A percentile compares a stretch with the other conserved stretches of the same genome.
phyloP scores from a whole-genome alignment of 1,140 invertebrate species.

The Drosophila sp. region DNA sequence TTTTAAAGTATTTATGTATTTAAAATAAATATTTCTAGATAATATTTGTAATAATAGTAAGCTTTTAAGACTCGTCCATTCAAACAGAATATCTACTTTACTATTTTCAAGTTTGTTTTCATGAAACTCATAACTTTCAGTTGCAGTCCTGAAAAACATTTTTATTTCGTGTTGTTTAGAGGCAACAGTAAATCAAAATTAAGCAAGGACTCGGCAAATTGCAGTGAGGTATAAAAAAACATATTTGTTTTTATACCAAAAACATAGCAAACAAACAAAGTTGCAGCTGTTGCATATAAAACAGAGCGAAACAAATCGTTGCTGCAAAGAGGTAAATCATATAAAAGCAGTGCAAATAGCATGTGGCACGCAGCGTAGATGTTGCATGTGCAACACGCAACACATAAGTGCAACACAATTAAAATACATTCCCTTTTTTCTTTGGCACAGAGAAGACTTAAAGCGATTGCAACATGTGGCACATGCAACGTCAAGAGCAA shows the following conservation, averaged over 20 bases:
- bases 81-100: too few relatives aligned
- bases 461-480: not conserved
- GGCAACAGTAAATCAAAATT: slow-evolving; percentile 20
- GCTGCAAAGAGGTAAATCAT: not conserved
- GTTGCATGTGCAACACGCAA: slow-evolving; percentile 7
- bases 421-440: too few relatives aligned
- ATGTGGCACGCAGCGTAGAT: slow-evolving; percentile 1
- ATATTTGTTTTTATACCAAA: slow-evolving; percentile 23
- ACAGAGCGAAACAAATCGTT: not conserved
- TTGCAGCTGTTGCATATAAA: not conserved
- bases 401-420: not conserved
- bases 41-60: too few relatives aligned
- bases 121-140: too few relatives aligned
- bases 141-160: not conserved
- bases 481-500: not conserved
- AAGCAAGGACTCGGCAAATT: slow-evolving; percentile 8
- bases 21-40: too few relatives aligned
- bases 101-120: too few relatives aligned
- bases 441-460: too few relatives aligned
- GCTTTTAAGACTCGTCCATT: too few relatives aligned
- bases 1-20: too few relatives aligned
- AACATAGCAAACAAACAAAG: not conserved
- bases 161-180: too few relatives aligned
- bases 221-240: slow-evolving; percentile 22
- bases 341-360: slow-evolving; percentile 13